Percentiles rank a stretch among this genome's conserved stretches.
These are phyloP conservation scores for Gonatopus flavifemur DNA, from an alignment of 1,140 invertebrate species.

Conservation along the genomic window DNA sequence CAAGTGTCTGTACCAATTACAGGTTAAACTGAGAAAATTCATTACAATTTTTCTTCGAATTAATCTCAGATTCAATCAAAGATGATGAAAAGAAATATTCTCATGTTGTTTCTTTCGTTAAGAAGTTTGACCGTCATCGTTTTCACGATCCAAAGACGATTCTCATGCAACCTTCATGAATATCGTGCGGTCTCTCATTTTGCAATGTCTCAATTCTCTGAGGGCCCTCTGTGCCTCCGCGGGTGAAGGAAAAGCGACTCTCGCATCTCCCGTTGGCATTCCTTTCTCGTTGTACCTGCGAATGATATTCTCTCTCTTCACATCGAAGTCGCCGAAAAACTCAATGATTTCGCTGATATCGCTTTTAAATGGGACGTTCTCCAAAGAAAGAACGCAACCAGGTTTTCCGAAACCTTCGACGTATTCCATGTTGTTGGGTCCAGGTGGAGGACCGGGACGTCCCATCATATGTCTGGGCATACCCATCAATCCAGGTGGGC, in stretches of 20 bases:
- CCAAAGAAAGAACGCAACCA: constrained; percentile 79
- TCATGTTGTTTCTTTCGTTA: too few relatives aligned
- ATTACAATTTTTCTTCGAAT: too few relatives aligned
- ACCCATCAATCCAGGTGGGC: constrained; percentile 49
- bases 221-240: constrained; percentile 76
- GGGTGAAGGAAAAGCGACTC: constrained; percentile 76
- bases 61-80: too few relatives aligned
- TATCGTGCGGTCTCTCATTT: constrained; percentile 62
- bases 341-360: constrained; percentile 83
- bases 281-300: constrained; percentile 81
- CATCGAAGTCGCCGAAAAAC: constrained; percentile 79
- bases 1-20: too few relatives aligned
- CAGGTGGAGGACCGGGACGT: constrained; percentile 8
- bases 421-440: constrained; percentile 42
- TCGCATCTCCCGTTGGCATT: constrained; percentile 84
- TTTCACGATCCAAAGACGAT: background rate
- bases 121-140: too few relatives aligned
- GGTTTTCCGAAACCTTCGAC: constrained; percentile 71
- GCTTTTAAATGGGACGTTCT: constrained; percentile 86
- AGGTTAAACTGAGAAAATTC: too few relatives aligned
- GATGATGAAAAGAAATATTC: too few relatives aligned
- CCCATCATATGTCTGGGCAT: constrained; percentile 44
- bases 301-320: constrained; percentile 77
- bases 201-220: constrained; percentile 60
- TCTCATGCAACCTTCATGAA: constrained; percentile 57